These are phyloP conservation scores for Danionella dracula DNA, from an alignment of 2,797 vertebrate genomes.

Conservation along the genomic window DNA sequence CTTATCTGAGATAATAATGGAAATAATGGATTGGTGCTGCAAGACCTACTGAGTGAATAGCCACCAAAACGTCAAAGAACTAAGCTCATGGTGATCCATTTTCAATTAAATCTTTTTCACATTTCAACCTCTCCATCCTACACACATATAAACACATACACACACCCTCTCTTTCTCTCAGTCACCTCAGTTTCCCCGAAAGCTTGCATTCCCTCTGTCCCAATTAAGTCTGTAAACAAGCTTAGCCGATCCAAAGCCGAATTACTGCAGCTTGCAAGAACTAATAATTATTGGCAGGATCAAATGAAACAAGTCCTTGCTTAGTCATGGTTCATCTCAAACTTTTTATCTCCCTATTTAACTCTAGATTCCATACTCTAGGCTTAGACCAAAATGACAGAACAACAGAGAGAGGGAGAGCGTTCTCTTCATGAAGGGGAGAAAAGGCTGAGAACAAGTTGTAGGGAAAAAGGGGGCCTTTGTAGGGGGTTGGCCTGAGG, in stretches of 20 bases:
- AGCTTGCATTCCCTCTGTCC: conserved; percentile 55
- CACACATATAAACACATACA: not conserved
- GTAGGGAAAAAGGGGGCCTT: conserved; percentile 71
- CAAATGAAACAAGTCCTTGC: conserved; percentile 56
- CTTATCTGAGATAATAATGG: no score
- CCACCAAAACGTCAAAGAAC: no score
- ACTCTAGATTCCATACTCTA: conserved; percentile 48
- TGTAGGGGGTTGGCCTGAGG: conserved; percentile 79
- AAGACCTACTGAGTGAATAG: no score
- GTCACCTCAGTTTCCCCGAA: conserved; percentile 44
- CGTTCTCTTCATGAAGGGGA: conserved; percentile 59
- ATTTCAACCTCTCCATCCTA: not conserved
- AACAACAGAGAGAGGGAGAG: conserved; percentile 47
- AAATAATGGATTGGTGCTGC: no score
- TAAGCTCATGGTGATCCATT: no score
- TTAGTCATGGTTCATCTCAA: conserved; percentile 58
- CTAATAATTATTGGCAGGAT: conserved; percentile 60
- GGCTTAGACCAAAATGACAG: conserved; percentile 28
- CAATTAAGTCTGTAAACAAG: conserved; percentile 65
- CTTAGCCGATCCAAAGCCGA: conserved; percentile 59
- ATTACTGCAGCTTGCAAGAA: conserved; percentile 54
- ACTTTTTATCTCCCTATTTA: conserved; percentile 30
- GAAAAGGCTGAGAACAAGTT: conserved; percentile 71
- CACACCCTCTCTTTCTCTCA: conserved; percentile 49
- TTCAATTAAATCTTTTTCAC: not conserved